phyloP scores from a whole-genome alignment of 2,797 vertebrate species.

The Echeneis naucrates region DNA sequence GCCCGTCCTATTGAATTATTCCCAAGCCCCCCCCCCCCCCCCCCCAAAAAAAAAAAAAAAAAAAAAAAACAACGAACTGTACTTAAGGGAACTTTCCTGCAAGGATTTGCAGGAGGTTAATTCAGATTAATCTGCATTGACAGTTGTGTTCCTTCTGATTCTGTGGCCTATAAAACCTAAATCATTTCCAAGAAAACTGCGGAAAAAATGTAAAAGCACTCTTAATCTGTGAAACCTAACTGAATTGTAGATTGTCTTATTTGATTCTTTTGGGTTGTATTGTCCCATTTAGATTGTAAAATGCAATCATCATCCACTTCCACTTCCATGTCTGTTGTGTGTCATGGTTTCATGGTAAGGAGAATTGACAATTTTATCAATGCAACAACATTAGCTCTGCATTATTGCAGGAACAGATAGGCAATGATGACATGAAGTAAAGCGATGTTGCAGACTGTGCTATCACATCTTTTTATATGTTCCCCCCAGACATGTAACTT shows the following conservation, averaged over 20 bases:
- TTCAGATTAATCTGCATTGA: slow-evolving; percentile 44
- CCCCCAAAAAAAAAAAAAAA: too few relatives aligned
- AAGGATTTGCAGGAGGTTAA: slow-evolving; percentile 19
- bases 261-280: background rate
- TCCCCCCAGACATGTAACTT: slow-evolving; percentile 24
- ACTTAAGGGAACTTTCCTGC: too few relatives aligned
- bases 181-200: background rate
- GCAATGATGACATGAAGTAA: background rate
- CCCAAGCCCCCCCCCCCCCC: too few relatives aligned
- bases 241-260: background rate
- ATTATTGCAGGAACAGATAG: background rate
- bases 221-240: background rate
- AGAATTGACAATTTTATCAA: background rate
- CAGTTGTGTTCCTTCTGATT: slow-evolving; percentile 30
- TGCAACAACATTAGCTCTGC: background rate
- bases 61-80: too few relatives aligned
- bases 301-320: too few relatives aligned
- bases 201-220: background rate
- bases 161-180: slow-evolving; percentile 10
- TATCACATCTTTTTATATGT: background rate
- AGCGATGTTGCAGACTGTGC: slow-evolving; percentile 16
- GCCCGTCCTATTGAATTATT: too few relatives aligned
- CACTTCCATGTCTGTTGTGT: too few relatives aligned
- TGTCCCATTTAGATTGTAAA: too few relatives aligned
- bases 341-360: too few relatives aligned